A percentile compares a stretch with the other conserved stretches of the same genome.
phyloP scores from a whole-genome alignment of 2,113 vertebrate species.

The Malurus melanocephalus region DNA sequence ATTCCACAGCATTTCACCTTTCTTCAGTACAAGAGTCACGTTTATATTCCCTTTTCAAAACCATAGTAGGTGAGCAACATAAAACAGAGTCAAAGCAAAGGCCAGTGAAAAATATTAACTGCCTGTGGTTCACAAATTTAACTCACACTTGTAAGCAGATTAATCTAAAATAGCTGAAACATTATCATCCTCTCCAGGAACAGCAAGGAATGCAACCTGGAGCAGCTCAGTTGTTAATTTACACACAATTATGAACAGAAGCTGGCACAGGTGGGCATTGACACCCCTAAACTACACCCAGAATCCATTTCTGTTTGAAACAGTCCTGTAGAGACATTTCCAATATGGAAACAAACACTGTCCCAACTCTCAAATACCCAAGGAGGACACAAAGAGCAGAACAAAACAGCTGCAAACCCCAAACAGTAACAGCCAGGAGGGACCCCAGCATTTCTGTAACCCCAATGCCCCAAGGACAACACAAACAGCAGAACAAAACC shows the following conservation, averaged over 20 bases:
- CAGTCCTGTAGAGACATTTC: not conserved
- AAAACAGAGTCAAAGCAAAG: not conserved
- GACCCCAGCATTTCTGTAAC: accelerated
- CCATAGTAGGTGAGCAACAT: not conserved
- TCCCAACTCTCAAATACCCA: not conserved
- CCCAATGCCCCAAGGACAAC: too few species aligned
- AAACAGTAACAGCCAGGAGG: accelerated
- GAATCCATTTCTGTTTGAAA: not conserved
- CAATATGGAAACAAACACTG: not conserved
- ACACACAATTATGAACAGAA: too few species aligned
- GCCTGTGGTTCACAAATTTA: not conserved
- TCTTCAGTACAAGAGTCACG: not conserved
- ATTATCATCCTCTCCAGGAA: not conserved
- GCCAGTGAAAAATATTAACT: not conserved
- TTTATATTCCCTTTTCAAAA: not conserved
- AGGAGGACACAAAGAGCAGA: not conserved
- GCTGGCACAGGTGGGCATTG: not conserved
- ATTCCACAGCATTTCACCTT: not conserved
- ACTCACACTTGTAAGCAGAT: not conserved
- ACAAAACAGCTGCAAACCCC: not conserved
- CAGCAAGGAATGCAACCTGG: not conserved
- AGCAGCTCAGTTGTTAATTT: not conserved
- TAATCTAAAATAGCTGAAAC: not conserved
- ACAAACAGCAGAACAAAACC: too few species aligned
- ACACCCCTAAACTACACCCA: not conserved